phyloP scores from a whole-genome alignment of 2,797 vertebrate species.

The Danio kyathit region DNA sequence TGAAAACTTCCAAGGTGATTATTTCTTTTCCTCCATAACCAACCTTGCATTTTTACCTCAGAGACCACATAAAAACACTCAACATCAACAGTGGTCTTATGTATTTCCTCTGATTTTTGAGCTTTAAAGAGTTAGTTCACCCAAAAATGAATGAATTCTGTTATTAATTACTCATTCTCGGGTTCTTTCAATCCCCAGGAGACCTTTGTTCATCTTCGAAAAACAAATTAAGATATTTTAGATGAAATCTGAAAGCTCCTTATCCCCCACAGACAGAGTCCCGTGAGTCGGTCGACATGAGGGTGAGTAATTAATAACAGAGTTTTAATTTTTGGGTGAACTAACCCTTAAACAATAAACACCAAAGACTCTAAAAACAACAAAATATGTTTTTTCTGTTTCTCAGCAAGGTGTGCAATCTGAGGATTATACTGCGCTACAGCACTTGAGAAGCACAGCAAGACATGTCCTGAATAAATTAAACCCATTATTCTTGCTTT shows the following conservation, averaged over 20 bases:
- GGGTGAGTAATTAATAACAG: too few relatives aligned
- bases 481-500: slow-evolving; percentile 21
- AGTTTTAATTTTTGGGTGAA: too few relatives aligned
- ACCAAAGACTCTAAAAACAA: neutral
- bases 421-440: neutral
- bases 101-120: too few relatives aligned
- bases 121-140: too few relatives aligned
- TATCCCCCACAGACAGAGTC: too few relatives aligned
- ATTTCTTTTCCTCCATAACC: neutral
- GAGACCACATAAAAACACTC: slow-evolving; percentile 3
- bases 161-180: too few relatives aligned
- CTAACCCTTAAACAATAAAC: neutral
- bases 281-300: too few relatives aligned
- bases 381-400: neutral
- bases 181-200: too few relatives aligned
- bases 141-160: too few relatives aligned
- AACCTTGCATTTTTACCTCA: neutral
- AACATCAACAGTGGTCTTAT: neutral
- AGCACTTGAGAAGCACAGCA: slow-evolving; percentile 7
- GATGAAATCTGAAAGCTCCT: too few relatives aligned
- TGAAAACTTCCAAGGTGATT: neutral
- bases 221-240: too few relatives aligned
- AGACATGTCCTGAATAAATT: neutral
- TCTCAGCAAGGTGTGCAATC: neutral
- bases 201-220: too few relatives aligned